These are phyloP conservation scores for Terrapene triunguis DNA, from an alignment of 2,113 vertebrate genomes.

Conservation along the genomic window DNA sequence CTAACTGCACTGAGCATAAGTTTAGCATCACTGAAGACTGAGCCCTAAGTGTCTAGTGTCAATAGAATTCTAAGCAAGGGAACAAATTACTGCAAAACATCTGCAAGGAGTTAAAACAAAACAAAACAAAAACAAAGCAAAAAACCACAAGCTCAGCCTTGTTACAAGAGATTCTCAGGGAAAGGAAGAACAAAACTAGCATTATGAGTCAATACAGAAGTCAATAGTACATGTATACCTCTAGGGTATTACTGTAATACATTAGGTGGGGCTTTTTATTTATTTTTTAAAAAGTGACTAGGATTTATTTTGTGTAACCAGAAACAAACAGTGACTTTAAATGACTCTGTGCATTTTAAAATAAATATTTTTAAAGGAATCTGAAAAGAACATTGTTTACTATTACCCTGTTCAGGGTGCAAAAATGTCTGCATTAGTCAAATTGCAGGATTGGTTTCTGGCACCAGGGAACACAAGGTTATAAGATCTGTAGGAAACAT, in stretches of 20 bases:
- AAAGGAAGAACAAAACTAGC: neutral
- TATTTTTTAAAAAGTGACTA: neutral
- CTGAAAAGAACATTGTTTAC: rapidly evolving
- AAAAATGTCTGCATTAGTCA: neutral
- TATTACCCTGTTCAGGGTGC: neutral
- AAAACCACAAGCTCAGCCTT: neutral
- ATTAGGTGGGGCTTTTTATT: neutral
- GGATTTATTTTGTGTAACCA: neutral
- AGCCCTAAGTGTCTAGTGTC: neutral
- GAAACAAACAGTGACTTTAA: neutral
- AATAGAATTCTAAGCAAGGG: neutral
- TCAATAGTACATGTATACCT: neutral
- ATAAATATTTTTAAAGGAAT: neutral
- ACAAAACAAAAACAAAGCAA: no score
- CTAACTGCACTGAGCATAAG: neutral
- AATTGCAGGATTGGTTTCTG: neutral
- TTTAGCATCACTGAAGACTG: neutral
- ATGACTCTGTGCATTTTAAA: neutral
- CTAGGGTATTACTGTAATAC: neutral
- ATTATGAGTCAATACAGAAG: neutral
- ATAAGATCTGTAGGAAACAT: neutral
- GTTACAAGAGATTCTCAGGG: neutral
- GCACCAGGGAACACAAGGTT: neutral
- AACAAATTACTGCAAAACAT: neutral
- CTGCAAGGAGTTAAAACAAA: neutral